Evolutionary conservation across 2,888 invertebrate genomes (phyloP), one percentile per base, ranked within the genome.

Genomic region (Dioctria linearis): DNA sequence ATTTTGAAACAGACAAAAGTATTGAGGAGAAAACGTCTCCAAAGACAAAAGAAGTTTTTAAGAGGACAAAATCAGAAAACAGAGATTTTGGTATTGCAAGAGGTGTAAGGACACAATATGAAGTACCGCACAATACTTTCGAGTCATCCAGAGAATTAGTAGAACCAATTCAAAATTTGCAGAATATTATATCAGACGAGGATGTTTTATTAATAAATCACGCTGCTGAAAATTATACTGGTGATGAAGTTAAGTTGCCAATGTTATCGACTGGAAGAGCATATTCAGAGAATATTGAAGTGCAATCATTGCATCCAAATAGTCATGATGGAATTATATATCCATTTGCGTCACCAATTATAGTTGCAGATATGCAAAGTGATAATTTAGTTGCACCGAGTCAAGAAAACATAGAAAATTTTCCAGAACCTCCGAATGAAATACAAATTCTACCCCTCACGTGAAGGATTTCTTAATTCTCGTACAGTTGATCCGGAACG

Each of bases 171-270:
- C 54, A n/a, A 11, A 54, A 54, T 11, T 54, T 63, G 39, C 8
- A 63, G 85, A 91, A 93, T 86, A 87, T 93, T 8, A 91, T 94
- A 81, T 90, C 92, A 0, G 92, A 92, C 82, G 91, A 92, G 84
- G 93, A 93, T 86, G 90, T 94, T 6, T 84, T 93, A 8, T 91
- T 90, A 85, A 93, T 94, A 0, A 94, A 94, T 85, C 87, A 87
- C n/a, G 90, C 90, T 1, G 87, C 88, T 5, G 87, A 87, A 57
- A 84, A 84, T 57, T 84, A 86, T 2, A 86, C 87, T 0, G 87
- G 85, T 13, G 84, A 84, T 6, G 80, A 63, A 79, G 61, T 89
- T 5, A 90, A 89, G 85, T 88, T 90, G 3, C 84, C 59, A 81
- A 87, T 25, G 86, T 87, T 80, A 80, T 84, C 13, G 4, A 85